phyloP scores from a whole-genome alignment of 2,113 vertebrate species.

The Plecturocebus donacophilus region DNA sequence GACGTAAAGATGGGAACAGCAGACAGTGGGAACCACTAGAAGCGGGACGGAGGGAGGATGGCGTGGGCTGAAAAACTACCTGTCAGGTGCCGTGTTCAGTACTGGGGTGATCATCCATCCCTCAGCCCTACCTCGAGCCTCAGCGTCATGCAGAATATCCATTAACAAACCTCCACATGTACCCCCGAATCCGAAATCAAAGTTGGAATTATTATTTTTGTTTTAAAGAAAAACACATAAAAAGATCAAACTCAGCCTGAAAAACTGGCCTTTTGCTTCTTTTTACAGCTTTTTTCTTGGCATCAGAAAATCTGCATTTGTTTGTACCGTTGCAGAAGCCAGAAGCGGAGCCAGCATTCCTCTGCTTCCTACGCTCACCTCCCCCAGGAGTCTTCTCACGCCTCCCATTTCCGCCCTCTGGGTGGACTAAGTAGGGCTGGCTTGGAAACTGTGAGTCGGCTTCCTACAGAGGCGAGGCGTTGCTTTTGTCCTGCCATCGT shows the following conservation, averaged over 20 bases:
- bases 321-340: neutral
- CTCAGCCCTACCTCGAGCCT: no score
- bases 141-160: no score
- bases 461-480: neutral
- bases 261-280: slow-evolving; percentile 28
- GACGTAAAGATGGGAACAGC: no score
- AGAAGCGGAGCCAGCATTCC: neutral
- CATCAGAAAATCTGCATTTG: slow-evolving; percentile 25
- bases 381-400: neutral
- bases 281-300: slow-evolving; percentile 21
- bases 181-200: no score
- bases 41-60: no score
- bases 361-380: neutral
- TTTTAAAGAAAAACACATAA: no score
- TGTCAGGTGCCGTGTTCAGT: no score
- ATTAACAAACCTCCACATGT: no score
- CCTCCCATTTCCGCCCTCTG: neutral
- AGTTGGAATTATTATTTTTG: no score
- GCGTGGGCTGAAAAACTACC: no score
- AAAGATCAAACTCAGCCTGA: neutral
- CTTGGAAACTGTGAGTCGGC: slow-evolving; percentile 1
- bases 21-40: no score
- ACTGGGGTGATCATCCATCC: no score
- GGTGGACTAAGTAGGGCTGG: neutral
- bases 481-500: neutral